phyloP scores from a whole-genome alignment of 2,113 vertebrate species.

The Amblyornis subalaris region DNA sequence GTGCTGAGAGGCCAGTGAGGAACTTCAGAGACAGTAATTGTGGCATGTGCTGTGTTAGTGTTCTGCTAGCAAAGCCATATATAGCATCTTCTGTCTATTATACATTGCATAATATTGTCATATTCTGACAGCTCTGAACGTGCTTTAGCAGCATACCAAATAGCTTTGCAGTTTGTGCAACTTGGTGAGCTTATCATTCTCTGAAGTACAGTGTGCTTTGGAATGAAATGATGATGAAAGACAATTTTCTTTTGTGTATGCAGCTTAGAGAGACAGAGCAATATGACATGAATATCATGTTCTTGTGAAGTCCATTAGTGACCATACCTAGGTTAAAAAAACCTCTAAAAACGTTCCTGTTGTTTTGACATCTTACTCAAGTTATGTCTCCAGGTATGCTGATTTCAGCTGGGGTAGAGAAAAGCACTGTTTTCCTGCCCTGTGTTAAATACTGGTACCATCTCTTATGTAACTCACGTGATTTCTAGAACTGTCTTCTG shows the following conservation, averaged over 20 bases:
- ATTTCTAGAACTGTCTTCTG: background rate
- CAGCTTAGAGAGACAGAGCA: background rate
- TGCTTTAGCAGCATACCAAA: background rate
- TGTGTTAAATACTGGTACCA: background rate
- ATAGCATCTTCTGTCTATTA: background rate
- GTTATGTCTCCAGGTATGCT: background rate
- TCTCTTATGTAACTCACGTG: background rate
- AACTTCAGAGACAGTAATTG: background rate
- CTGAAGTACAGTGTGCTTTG: background rate
- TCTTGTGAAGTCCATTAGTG: background rate
- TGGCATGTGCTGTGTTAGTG: background rate
- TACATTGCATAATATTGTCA: accelerated
- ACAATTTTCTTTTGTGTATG: background rate
- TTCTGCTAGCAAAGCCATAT: background rate
- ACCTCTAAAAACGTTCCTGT: background rate
- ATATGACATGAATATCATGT: background rate
- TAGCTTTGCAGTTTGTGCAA: background rate
- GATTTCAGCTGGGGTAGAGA: background rate
- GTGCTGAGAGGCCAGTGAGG: background rate
- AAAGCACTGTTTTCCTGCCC: background rate
- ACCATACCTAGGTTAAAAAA: background rate
- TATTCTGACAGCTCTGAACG: background rate
- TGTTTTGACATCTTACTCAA: background rate
- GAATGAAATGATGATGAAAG: background rate
- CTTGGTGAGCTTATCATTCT: background rate